These are phyloP conservation scores for Aeoliscus strigatus DNA, from an alignment of 2,797 vertebrate species.

Conservation along the genomic window DNA sequence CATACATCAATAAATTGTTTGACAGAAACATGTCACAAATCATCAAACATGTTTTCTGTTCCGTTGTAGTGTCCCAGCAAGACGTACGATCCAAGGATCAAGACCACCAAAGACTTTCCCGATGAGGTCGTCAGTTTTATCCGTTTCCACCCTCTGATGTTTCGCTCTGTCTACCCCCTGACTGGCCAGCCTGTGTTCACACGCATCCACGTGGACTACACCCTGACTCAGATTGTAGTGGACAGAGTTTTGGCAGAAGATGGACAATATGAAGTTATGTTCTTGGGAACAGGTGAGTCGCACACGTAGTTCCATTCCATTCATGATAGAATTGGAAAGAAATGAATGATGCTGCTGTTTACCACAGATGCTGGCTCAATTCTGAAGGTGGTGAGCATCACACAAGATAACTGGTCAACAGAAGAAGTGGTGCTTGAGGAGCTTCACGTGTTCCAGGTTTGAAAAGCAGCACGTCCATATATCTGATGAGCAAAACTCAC, in stretches of 20 bases:
- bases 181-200: conserved; percentile 85
- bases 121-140: conserved; percentile 96
- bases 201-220: conserved; percentile 86
- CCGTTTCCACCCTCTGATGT: conserved; percentile 88
- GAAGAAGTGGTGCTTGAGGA: conserved; percentile 94
- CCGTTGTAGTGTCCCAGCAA: conserved; percentile 87
- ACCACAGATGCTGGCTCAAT: conserved; percentile 84
- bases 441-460: conserved; percentile 92
- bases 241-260: conserved; percentile 94
- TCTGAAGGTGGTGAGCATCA: conserved; percentile 93
- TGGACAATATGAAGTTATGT: conserved; percentile 95
- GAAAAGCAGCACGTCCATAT: conserved; percentile 8
- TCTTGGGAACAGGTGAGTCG: conserved; percentile 89
- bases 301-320: background rate
- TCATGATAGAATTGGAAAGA: too few species aligned
- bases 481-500: background rate
- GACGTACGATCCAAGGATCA: conserved; percentile 90
- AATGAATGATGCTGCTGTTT: too few species aligned
- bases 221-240: conserved; percentile 89
- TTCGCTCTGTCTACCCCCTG: conserved; percentile 80
- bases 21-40: too few species aligned
- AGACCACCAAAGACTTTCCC: conserved; percentile 94
- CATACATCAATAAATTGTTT: conserved; percentile 25
- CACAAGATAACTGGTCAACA: conserved; percentile 88
- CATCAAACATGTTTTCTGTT: too few species aligned